These are phyloP conservation scores for Ellobius talpinus DNA, from an alignment of 2,113 vertebrate species.

Conservation along the genomic window DNA sequence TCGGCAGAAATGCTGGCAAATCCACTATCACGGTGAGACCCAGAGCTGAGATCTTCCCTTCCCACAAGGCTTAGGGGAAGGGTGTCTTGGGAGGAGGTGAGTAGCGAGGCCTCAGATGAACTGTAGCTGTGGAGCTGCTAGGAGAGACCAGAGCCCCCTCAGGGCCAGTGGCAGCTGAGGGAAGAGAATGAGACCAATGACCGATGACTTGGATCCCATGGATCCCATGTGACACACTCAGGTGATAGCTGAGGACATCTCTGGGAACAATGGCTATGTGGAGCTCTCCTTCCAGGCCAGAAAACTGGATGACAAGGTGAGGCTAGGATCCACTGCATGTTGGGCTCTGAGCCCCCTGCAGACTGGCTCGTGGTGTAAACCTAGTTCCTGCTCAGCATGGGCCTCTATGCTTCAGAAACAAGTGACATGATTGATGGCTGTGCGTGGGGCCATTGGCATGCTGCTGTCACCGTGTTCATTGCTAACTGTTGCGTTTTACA, in stretches of 20 bases:
- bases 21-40: conserved; percentile 94
- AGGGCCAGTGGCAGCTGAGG: background rate
- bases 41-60: background rate
- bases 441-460: fast-evolving
- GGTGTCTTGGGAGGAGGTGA: background rate
- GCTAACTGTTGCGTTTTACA: background rate
- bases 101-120: too few relatives aligned
- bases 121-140: background rate
- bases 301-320: conserved; percentile 97
- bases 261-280: conserved; percentile 95
- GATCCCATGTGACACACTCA: conserved; percentile 64
- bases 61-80: background rate
- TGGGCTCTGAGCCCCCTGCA: background rate
- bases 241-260: conserved; percentile 97
- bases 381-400: background rate
- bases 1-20: conserved; percentile 95
- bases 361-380: background rate
- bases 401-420: background rate
- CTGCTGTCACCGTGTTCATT: background rate
- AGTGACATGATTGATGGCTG: too few relatives aligned
- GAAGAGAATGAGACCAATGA: background rate
- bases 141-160: background rate
- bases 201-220: background rate
- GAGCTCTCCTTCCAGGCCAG: conserved; percentile 94
- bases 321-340: too few relatives aligned